Evolutionary conservation across 37 sponge, comb jelly and placozoan species (phyloP), one percentile per base, ranked within the genome.

Genomic region (Theonella swinhoei): DNA sequence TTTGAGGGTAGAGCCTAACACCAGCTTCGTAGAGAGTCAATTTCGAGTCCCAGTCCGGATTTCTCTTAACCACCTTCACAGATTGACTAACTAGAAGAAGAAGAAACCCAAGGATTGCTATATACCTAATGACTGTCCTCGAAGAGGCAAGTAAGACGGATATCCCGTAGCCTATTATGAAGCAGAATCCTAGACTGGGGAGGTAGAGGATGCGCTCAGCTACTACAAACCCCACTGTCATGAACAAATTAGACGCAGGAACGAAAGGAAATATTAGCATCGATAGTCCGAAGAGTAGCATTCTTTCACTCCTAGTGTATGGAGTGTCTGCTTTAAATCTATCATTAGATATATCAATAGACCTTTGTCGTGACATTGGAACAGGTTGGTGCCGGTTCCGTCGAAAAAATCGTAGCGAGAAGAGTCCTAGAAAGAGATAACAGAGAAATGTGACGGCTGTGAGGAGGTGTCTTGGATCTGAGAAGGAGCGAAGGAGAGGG

Each of bases 151-250:
- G 14, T 17, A 47, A 14, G 0, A 33, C 2, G 35, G 68, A 64
- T 5, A 64, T 2, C 0, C 38, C 62, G 22, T 75, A 64, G 11
- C 54, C 74, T 4, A 73, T 73, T 0, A 86, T 40, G 23, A 86
- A 9, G 67, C 87, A 86, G 36, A 79, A 42, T 1, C 87, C 87
- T 74, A 86, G 78, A 63, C 98, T 97, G 43, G 98, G 98, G 0
- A 97, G 60, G 54, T 97, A 97, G 2, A 97, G 81, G 26, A 97
- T 70, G 42, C 98, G 74, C 72, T 97, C 98, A n/a, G 98, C 98
- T 19, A 97, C 94, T 11, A 95, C 96, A 76, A 97, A 97, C 22
- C 98, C 98, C 42, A 97, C 98, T 5, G 93, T 91, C 33, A 97
- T 95, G 82, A 97, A 93, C 0, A 97, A 84, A 69, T 97, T 97